These are phyloP conservation scores for Antedon mediterranea DNA, from an alignment of 53 echinoderm and acorn worm genomes.

Conservation along the genomic window DNA sequence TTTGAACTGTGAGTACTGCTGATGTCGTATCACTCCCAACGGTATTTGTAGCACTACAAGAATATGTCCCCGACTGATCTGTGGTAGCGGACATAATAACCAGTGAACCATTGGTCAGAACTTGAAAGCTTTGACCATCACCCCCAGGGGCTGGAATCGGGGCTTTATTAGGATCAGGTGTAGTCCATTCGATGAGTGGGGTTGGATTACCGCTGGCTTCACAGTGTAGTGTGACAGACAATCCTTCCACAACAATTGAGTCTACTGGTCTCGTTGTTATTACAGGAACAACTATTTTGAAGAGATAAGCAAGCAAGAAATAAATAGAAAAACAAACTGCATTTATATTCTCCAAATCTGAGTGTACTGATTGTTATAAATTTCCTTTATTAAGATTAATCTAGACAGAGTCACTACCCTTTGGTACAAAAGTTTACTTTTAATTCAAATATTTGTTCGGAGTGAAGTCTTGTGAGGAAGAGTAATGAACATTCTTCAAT, in stretches of 20 bases:
- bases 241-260: constrained; percentile 32
- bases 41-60: constrained; percentile 66
- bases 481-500: too few relatives aligned
- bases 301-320: too few relatives aligned
- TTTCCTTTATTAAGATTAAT: too few relatives aligned
- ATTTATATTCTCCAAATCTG: too few relatives aligned
- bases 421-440: too few relatives aligned
- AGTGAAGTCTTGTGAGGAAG: too few relatives aligned
- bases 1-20: constrained; percentile 36
- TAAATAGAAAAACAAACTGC: too few relatives aligned
- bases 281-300: not conserved
- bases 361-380: too few relatives aligned
- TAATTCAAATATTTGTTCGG: too few relatives aligned
- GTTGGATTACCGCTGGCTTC: constrained; percentile 46
- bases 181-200: constrained; percentile 73
- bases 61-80: constrained; percentile 45
- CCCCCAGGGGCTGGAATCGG: constrained; percentile 41
- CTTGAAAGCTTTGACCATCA: constrained; percentile 34
- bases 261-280: constrained; percentile 28
- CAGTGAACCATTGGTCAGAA: constrained; percentile 45
- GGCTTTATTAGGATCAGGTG: constrained; percentile 40
- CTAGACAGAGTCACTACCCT: too few relatives aligned
- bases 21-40: constrained; percentile 18
- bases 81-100: constrained; percentile 20
- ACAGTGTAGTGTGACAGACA: constrained; percentile 36